phyloP scores from a whole-genome alignment of 1,140 invertebrate species.

The Mamestra configurata region DNA sequence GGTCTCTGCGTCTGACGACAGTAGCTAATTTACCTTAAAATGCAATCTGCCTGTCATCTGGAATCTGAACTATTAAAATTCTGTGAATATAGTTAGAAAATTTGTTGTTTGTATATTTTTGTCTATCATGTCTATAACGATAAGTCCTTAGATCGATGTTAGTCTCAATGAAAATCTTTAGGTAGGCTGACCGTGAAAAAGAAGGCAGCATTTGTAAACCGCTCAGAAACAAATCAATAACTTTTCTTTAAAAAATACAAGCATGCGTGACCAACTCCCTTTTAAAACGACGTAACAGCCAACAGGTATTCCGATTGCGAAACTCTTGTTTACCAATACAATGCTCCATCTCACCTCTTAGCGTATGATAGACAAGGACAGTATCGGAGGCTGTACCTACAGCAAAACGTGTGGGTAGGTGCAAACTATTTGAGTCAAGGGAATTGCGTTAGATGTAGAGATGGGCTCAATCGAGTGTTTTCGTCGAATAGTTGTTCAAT shows the following conservation, averaged over 20 bases:
- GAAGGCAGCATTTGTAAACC: no score
- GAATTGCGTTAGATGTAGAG: constrained; percentile 30
- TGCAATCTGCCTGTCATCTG: no score
- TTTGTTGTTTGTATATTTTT: no score
- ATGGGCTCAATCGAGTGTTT: constrained; percentile 1
- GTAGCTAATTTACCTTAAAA: no score
- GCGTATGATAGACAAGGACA: constrained; percentile 19
- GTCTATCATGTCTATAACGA: no score
- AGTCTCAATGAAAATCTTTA: no score
- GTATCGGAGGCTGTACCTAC: constrained; percentile 22
- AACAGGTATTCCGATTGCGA: constrained; percentile 36
- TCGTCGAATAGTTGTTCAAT: background rate
- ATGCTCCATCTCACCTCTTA: constrained; percentile 29
- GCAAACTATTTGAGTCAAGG: constrained; percentile 45
- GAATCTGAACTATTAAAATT: background rate
- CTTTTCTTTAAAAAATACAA: background rate
- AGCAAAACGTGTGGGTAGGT: background rate
- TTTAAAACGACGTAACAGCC: constrained; percentile 10
- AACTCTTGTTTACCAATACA: constrained; percentile 45
- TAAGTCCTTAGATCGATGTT: no score
- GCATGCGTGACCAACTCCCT: background rate
- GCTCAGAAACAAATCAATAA: background rate
- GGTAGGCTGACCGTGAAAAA: no score
- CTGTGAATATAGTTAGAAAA: no score
- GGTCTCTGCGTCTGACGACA: no score